phyloP scores from a whole-genome alignment of 2,113 vertebrate species.

The Tetrao urogallus region DNA sequence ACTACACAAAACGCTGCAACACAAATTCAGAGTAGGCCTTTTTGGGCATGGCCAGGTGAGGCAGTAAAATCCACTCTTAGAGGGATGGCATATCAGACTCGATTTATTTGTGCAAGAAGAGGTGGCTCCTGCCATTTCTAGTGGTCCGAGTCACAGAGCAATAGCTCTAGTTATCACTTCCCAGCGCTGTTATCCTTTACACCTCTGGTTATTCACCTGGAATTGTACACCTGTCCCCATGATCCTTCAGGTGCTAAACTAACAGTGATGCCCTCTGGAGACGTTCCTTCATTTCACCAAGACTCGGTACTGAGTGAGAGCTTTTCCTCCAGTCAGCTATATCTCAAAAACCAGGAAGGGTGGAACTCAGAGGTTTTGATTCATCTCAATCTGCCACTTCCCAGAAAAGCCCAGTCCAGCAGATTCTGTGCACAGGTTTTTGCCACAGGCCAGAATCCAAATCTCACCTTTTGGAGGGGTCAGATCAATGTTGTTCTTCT shows the following conservation, averaged over 20 bases:
- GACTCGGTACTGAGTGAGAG: background rate
- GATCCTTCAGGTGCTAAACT: background rate
- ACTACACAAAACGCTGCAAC: background rate
- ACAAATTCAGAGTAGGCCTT: background rate
- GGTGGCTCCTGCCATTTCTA: background rate
- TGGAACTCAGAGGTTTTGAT: background rate
- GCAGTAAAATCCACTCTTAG: background rate
- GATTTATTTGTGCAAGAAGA: background rate
- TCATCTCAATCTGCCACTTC: background rate
- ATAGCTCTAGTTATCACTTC: background rate
- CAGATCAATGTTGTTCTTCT: conserved; percentile 87
- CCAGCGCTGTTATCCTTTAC: background rate
- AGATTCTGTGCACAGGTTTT: background rate
- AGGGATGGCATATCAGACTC: background rate
- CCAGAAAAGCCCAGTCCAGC: background rate
- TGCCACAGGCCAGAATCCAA: background rate
- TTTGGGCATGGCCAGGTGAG: background rate
- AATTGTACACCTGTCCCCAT: background rate
- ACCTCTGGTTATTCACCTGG: background rate
- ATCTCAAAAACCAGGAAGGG: background rate
- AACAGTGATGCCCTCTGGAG: background rate
- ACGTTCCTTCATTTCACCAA: background rate
- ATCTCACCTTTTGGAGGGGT: conserved; percentile 86
- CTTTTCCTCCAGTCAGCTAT: background rate
- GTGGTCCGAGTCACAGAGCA: background rate